Conservation (phyloP, 2,888 invertebrate species). For the Drosophila ustulata region DNA sequence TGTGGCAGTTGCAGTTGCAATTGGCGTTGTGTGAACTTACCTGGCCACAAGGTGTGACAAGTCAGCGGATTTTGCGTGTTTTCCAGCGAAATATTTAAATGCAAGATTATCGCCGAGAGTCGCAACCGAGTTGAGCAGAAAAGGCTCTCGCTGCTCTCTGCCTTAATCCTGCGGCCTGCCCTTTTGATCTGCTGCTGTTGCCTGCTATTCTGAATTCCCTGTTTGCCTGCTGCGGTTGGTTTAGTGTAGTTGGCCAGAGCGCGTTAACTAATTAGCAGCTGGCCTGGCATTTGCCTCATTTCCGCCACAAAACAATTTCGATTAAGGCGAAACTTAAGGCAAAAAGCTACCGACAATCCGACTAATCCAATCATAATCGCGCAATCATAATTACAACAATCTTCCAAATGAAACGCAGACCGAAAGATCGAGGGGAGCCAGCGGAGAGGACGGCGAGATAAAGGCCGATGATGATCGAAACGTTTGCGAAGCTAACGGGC, state of each 20-base stretch:
- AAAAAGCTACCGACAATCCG: slow-evolving; percentile 62
- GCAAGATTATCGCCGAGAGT: slow-evolving; percentile 68
- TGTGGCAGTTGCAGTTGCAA: slow-evolving; percentile 30
- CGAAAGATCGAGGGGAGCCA: slow-evolving; percentile 12
- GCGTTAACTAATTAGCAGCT: slow-evolving; percentile 75
- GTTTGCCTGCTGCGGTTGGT: slow-evolving; percentile 13
- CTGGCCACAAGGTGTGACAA: slow-evolving; percentile 78
- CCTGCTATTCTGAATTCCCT: slow-evolving; percentile 12
- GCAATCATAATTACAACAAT: slow-evolving; percentile 78
- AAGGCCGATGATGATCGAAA: slow-evolving; percentile 47
- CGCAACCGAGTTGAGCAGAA: slow-evolving; percentile 25
- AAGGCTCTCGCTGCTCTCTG: slow-evolving; percentile 50
- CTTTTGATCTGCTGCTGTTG: slow-evolving; percentile 51
- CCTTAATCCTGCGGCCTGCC: slow-evolving; percentile 69
- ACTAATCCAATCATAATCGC: slow-evolving; percentile 78
- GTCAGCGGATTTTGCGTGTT: slow-evolving; percentile 80
- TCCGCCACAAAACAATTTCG: slow-evolving; percentile 74
- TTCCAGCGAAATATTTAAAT: slow-evolving; percentile 79
- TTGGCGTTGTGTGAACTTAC: slow-evolving; percentile 51
- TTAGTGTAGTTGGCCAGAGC: slow-evolving; percentile 19
- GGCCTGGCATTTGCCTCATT: slow-evolving; percentile 64
- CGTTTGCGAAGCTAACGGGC: slow-evolving; percentile 49
- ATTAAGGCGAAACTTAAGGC: slow-evolving; percentile 58
- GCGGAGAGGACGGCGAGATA: slow-evolving; percentile 22
- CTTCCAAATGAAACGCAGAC: slow-evolving; percentile 61